Conservation (phyloP, 2,797 vertebrate species). For the Siniperca undulata region DNA sequence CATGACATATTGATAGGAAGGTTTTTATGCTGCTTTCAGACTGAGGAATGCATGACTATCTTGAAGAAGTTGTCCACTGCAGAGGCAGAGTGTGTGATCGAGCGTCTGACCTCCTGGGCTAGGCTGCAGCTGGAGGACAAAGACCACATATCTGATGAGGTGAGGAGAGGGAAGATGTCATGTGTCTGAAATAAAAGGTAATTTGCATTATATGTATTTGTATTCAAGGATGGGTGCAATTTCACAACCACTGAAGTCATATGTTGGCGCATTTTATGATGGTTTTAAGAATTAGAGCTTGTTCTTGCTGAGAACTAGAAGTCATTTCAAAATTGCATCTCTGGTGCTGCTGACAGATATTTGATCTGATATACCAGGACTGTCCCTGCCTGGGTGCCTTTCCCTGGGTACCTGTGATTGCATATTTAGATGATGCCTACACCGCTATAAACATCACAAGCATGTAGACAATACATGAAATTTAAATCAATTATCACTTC, state of each 20-base stretch:
- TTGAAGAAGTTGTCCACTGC: constrained; percentile 85
- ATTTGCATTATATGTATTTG: not conserved
- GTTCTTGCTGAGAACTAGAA: not conserved
- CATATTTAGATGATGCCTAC: not conserved
- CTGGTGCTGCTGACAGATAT: not conserved
- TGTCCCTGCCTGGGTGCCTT: not conserved
- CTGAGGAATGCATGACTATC: constrained; percentile 85
- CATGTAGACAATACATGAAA: not conserved
- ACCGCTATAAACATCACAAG: not conserved
- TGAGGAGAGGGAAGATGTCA: constrained; percentile 55
- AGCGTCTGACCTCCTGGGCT: constrained; percentile 90
- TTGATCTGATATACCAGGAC: not conserved
- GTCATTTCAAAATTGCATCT: not conserved
- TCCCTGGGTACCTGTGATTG: not conserved
- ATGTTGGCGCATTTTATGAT: not conserved
- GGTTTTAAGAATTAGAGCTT: not conserved
- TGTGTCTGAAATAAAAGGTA: not conserved
- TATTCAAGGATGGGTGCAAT: not conserved
- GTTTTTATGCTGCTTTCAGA: constrained; percentile 77
- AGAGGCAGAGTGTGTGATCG: constrained; percentile 88
- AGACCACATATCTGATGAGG: constrained; percentile 87
- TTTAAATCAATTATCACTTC: not conserved
- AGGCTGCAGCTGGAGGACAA: constrained; percentile 88
- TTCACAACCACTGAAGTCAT: not conserved
- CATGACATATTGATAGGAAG: not conserved